Base-by-base conservation (phyloP, 2,888 invertebrate species). In the Mystacides longicornis region DNA sequence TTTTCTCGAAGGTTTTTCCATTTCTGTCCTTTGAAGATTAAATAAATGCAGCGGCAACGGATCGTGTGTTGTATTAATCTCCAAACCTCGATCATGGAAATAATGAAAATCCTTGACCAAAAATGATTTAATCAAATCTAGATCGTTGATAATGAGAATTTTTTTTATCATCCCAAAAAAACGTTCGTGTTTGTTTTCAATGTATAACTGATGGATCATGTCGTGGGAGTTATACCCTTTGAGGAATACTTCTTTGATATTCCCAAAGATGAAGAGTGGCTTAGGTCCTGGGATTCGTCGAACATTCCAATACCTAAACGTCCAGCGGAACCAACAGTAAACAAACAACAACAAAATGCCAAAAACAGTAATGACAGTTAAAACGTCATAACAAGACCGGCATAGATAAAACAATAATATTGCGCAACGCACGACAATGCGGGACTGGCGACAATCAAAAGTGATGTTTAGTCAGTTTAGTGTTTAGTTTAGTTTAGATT, bases 1-100 rank as follows among this genome's bases (percentile, higher is more conserved):
- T 79, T 79, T 0, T 69, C 62, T 49, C 82, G 68, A 23, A 81
- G 65, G 54, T 69, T 69, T 60, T 73, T 78, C 82, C 83, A 83
- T 31, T 73, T 71, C 4, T 74, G 65, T 14, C 74, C 77, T 16
- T 68, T 65, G 31, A 73, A 21, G 62, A 37, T 71, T 65, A 61
- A 80, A 77, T 1, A 81, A 63, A 65, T 75, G 75, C 1, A 69
- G 73, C 47, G 75, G 70, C 37, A 80, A 54, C 0, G 77, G 77
- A 67, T 80, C 78, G 51, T 71, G 67, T 43, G 73, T 65, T 61
- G 76, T 77, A 60, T 80, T 75, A 49, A 72, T 19, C 67, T 66
- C 64, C 14, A 70, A 14, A 16, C 67, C 68, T 23, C 69, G 67
- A 59, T 70, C 71, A 45, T 66, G 66, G 52, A 72, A 72, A 55